Percentiles rank a stretch among this genome's conserved stretches.
Conservation (phyloP, 2,888 invertebrate species). For the Drosophila sordidula region DNA sequence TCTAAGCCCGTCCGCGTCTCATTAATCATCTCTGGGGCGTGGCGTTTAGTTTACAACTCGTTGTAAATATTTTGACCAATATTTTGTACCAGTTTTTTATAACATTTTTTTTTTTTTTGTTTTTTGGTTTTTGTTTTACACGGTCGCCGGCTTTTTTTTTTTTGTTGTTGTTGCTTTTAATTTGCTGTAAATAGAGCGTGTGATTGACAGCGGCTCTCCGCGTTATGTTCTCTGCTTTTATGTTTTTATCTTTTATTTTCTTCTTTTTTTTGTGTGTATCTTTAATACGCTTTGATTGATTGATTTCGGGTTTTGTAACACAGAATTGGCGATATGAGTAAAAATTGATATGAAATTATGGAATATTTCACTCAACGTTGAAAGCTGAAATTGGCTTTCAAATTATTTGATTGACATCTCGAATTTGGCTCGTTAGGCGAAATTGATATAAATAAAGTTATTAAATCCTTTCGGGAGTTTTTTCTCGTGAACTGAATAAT, state of each 20-base stretch:
- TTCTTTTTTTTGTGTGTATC: conserved; percentile 18
- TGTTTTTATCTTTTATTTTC: conserved; percentile 28
- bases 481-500: no score
- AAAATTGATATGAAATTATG: conserved; percentile 47
- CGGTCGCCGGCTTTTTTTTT: conserved; percentile 67
- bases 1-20: conserved; percentile 57
- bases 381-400: conserved; percentile 44
- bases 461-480: conserved; percentile 11
- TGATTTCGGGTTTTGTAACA: conserved; percentile 47
- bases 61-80: conserved; percentile 78
- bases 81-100: conserved; percentile 65
- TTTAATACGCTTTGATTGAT: conserved; percentile 75
- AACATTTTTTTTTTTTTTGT: conserved; percentile 1
- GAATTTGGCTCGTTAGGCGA: conserved; percentile 31
- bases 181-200: conserved; percentile 79
- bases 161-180: conserved; percentile 67
- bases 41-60: conserved; percentile 52
- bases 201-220: conserved; percentile 68
- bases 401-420: conserved; percentile 61
- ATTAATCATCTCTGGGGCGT: conserved; percentile 65
- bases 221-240: conserved; percentile 35
- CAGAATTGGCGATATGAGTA: conserved; percentile 57
- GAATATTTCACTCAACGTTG: conserved; percentile 40
- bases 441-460: conserved; percentile 38
- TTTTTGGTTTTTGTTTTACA: conserved; percentile 45